phyloP scores from a whole-genome alignment of 2,113 vertebrate genomes.

The Tetrao urogallus region DNA sequence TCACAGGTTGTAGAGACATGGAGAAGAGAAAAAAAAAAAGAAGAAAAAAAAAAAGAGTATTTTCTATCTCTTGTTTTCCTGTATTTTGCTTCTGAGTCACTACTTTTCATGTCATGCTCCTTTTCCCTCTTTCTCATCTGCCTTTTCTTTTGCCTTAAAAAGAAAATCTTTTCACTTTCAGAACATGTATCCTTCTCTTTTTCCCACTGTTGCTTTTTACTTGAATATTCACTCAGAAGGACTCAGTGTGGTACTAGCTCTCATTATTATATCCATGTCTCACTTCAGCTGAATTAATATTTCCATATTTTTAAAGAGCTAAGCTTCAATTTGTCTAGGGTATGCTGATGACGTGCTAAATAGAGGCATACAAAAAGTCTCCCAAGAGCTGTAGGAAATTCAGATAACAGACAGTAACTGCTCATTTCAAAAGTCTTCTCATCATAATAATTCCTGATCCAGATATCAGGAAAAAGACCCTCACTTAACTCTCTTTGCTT shows the following conservation, averaged over 20 bases:
- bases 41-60: neutral
- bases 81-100: neutral
- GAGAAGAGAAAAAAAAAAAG: neutral
- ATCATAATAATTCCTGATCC: neutral
- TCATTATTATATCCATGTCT: neutral
- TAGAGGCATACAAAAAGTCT: neutral
- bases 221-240: neutral
- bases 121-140: neutral
- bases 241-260: neutral
- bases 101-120: neutral
- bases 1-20: neutral
- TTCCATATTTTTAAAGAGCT: neutral
- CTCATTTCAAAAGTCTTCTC: neutral
- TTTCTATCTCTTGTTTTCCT: neutral
- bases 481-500: slow-evolving; percentile 32
- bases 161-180: neutral
- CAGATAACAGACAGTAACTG: neutral
- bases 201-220: neutral
- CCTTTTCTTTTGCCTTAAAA: neutral
- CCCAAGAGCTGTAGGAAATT: neutral
- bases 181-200: neutral
- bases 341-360: neutral
- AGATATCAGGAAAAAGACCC: neutral
- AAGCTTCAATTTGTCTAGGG: neutral
- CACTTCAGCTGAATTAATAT: neutral